phyloP scores from a whole-genome alignment of 2,113 vertebrate species.

The Scortum barcoo region DNA sequence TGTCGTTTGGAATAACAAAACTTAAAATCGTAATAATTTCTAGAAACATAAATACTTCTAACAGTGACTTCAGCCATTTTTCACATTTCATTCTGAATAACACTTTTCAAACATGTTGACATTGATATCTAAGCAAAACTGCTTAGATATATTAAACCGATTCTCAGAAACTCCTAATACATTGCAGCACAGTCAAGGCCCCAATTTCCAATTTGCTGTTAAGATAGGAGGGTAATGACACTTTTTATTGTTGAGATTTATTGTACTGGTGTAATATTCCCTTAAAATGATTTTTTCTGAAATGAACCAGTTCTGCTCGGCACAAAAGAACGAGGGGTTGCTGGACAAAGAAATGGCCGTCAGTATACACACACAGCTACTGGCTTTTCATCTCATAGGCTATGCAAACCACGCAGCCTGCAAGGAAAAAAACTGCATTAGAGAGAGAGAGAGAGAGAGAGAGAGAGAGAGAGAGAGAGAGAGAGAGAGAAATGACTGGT shows the following conservation, averaged over 20 bases:
- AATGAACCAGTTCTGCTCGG: conserved; percentile 15
- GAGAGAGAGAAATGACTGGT: not conserved
- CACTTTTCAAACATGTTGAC: not conserved
- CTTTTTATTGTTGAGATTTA: conserved; percentile 35
- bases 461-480: not conserved
- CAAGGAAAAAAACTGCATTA: conserved; percentile 17
- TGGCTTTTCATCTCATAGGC: conserved; percentile 24
- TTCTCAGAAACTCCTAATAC: conserved; percentile 7
- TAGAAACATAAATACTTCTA: not conserved
- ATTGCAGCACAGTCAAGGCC: conserved; percentile 1
- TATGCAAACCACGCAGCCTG: conserved; percentile 6
- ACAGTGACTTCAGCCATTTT: not conserved
- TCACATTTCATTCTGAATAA: not conserved
- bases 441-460: not conserved
- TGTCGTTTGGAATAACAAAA: not conserved
- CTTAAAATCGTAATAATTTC: not conserved
- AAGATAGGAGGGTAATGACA: not conserved
- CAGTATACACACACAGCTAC: conserved; percentile 19
- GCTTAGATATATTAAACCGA: not conserved
- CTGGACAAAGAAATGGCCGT: conserved; percentile 24
- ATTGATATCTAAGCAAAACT: too few species aligned
- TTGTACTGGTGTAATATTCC: conserved; percentile 15
- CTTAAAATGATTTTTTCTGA: conserved; percentile 41
- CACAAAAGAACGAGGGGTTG: conserved; percentile 1
- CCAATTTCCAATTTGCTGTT: not conserved